A percentile compares a stretch with the other conserved stretches of the same genome.
phyloP scores from a whole-genome alignment of 2,113 vertebrate genomes.

The Pao palembangensis region DNA sequence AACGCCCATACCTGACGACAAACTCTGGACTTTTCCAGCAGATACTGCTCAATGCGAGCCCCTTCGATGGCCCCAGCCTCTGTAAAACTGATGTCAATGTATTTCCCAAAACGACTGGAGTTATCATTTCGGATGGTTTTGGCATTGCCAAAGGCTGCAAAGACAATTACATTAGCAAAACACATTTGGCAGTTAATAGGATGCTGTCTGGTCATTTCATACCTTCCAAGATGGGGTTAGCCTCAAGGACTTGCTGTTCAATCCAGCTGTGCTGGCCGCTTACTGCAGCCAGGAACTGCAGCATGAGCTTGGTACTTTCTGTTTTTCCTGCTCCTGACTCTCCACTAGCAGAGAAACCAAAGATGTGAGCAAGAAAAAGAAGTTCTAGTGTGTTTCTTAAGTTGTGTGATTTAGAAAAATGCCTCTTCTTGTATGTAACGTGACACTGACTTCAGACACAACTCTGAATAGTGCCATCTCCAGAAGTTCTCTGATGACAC shows the following conservation, averaged over 20 bases:
- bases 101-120: constrained; percentile 98
- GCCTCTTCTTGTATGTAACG: no score
- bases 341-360: constrained; percentile 73
- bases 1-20: constrained; percentile 85
- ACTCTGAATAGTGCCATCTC: no score
- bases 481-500: no score
- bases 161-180: neutral
- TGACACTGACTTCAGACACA: no score
- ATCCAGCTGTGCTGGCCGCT: constrained; percentile 95
- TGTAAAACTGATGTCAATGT: constrained; percentile 89
- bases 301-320: constrained; percentile 91
- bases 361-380: neutral
- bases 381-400: no score
- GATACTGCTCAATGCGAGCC: constrained; percentile 90
- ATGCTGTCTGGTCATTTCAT: neutral
- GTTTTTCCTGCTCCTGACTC: constrained; percentile 98
- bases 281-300: constrained; percentile 91
- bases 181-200: neutral
- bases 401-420: no score
- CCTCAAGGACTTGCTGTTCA: constrained; percentile 95
- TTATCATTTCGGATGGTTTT: constrained; percentile 96
- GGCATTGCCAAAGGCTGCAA: constrained; percentile 92
- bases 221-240: constrained; percentile 93
- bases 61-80: constrained; percentile 84
- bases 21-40: constrained; percentile 95